A percentile compares a stretch with the other conserved stretches of the same genome.
phyloP scores from a whole-genome alignment of 2,113 vertebrate species.

The Protobothrops flavoviridis region DNA sequence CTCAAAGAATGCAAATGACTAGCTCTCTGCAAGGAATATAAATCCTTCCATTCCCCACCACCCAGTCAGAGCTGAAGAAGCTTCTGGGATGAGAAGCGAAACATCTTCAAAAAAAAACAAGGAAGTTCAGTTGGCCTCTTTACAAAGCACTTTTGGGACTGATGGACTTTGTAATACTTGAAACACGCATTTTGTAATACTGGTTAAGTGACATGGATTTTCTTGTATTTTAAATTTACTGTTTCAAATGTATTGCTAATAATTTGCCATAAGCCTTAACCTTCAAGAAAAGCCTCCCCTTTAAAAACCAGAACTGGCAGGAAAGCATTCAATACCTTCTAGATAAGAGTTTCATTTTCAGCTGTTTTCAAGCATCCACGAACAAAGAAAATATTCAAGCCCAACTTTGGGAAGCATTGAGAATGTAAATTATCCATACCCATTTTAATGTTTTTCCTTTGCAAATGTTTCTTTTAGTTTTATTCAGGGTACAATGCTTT shows the following conservation, averaged over 20 bases:
- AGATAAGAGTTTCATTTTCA: background rate
- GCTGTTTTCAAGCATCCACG: background rate
- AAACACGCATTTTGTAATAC: background rate
- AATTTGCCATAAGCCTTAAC: no score
- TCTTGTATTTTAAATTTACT: background rate
- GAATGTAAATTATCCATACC: background rate
- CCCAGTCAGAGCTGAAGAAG: no score
- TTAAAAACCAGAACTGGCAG: no score
- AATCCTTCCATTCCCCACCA: no score
- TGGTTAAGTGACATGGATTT: background rate
- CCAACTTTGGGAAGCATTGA: background rate
- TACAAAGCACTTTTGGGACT: no score
- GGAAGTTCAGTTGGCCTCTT: no score
- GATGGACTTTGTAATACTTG: background rate
- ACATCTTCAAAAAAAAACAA: no score
- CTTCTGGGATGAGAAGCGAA: no score
- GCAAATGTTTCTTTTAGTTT: background rate
- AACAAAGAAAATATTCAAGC: background rate
- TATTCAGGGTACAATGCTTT: background rate
- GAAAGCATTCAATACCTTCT: background rate
- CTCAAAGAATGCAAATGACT: no score
- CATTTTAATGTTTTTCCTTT: background rate
- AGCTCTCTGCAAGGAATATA: no score
- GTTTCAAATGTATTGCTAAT: background rate
- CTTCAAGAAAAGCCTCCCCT: no score